Conservation (phyloP, 2,888 invertebrate species). For the Smittia sp. region DNA sequence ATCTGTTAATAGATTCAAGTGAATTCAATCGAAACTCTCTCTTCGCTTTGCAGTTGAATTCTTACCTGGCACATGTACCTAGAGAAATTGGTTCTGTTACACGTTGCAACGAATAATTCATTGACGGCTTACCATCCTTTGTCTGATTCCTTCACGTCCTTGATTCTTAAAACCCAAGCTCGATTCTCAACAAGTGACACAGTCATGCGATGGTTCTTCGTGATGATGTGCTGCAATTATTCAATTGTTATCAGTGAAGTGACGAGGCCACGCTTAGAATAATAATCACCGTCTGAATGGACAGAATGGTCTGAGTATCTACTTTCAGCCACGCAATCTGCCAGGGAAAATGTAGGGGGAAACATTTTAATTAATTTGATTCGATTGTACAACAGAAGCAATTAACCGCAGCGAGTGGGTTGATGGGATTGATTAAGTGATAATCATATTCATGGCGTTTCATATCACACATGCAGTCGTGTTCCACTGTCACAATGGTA, state of each 20-base stretch:
- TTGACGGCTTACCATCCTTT: constrained; percentile 70
- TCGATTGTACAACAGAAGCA: too few relatives aligned
- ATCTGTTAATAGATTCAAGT: constrained; percentile 57
- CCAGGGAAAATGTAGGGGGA: too few relatives aligned
- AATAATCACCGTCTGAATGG: constrained; percentile 77
- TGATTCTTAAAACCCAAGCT: constrained; percentile 78
- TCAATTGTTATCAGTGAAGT: too few relatives aligned
- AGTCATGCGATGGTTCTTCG: constrained; percentile 82
- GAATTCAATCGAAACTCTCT: neutral
- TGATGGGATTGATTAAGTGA: too few relatives aligned
- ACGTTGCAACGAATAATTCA: constrained; percentile 53
- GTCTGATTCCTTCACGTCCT: constrained; percentile 74
- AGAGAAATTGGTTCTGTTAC: constrained; percentile 52
- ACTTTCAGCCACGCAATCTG: constrained; percentile 89
- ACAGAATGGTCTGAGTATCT: constrained; percentile 85
- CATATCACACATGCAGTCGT: too few relatives aligned
- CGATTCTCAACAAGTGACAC: constrained; percentile 75
- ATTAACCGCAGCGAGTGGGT: too few relatives aligned
- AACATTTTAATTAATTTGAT: too few relatives aligned
- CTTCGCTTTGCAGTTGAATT: neutral
- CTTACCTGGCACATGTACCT: neutral
- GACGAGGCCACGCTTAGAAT: too few relatives aligned
- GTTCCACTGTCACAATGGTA: too few relatives aligned
- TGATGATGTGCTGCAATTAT: constrained; percentile 67
- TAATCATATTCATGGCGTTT: too few relatives aligned